Base-by-base conservation (phyloP, 2,888 invertebrate genomes). In the Himalopsyche kuldschensis region DNA sequence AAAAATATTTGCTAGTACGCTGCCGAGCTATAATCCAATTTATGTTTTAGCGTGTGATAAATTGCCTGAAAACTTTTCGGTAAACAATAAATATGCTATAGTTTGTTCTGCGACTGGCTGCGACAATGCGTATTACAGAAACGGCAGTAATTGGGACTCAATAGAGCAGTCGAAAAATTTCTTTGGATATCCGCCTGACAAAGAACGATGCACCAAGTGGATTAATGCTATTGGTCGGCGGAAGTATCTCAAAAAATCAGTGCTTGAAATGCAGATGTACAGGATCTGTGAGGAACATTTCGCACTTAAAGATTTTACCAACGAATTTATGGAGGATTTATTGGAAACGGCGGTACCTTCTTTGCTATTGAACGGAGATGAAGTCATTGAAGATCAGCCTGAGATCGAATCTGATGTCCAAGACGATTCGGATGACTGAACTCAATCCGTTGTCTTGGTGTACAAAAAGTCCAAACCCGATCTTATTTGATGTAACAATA, bases 221-320 rank as follows among this genome's bases (percentile, higher is more conserved):
- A 82, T 84, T 15, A 41, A 84, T 6, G 75, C 78, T 35, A 35
- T 82, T 4, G 55, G 55, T 20, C 75, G 80, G 15, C 46, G 35
- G 4, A 84, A 84, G 24, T 84, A 82, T 46, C 48, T 84, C 24
- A 76, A 82, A 20, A 80, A 79, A 75, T 75, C 55, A 47, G 4
- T 75, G 3, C 46, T 78, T 20, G 82, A 84, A 41, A 82, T 84
- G 82, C 82, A 82, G 17, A 76, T 69, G 47, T 84, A 80, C 24
- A 30, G 84, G 48, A 82, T 84, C 30, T 84, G 84, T 47, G 84
- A 84, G 31, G 84, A 82, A 24, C 84, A 84, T 41, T 84, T 84
- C 48, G 78, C 76, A 10, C 78, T 78, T 8, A 82, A 84, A 17
- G 82, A 84, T 78, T 84, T 82, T 55, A 82, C 84, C 27, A 82